Evolutionary conservation across 2,797 vertebrate species (phyloP), one percentile per base, ranked within the genome.

Genomic region (Lepilemur septentrionalis): DNA sequence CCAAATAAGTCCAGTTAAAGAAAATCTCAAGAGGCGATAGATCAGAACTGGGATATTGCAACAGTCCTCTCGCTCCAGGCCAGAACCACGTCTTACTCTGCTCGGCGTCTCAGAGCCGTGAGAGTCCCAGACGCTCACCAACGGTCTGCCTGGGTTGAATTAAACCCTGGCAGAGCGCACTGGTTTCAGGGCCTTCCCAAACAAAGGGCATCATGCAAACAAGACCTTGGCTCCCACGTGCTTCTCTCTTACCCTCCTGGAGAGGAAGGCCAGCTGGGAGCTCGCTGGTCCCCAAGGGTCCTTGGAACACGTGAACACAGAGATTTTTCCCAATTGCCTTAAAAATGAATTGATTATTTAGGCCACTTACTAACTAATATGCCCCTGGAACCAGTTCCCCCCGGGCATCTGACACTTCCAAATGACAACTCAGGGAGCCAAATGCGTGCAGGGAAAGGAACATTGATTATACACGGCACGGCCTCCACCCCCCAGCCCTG

Each of bases 381-480:
- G 55, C 38, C 32, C 43, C 52, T 23, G 48, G 75, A 84, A 55
- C 55, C 79, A n/a, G 41, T 14, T 72, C 83, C 76, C 76, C 61
- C 32, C 1, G 89, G 52, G 87, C 32, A 57, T 4, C 0, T 25
- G 93, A 41, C 25, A 35, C 12, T 57, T 76, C 43, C 5, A 18
- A 50, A n/a, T 25, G 70, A 67, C 72, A 78, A 23, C 43, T 69
- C 52, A 23, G 46, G 41, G 69, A 57, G 69, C 28, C 46, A 14
- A 2, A 20, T 3, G 35, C 13, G 2, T 0, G 10, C 0, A 3
- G 35, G 38, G 9, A 69, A 28, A 70, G 32, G 70, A 43, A 80
- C 48, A 52, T 23, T 0, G 46, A 50, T 43, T 0, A 18, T 1
- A 2, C 3, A 4, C 0, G 28, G 14, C 6, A 5, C 13, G 11